Base-by-base conservation (phyloP, 2,797 vertebrate species). In the Bovichtus variegatus region DNA sequence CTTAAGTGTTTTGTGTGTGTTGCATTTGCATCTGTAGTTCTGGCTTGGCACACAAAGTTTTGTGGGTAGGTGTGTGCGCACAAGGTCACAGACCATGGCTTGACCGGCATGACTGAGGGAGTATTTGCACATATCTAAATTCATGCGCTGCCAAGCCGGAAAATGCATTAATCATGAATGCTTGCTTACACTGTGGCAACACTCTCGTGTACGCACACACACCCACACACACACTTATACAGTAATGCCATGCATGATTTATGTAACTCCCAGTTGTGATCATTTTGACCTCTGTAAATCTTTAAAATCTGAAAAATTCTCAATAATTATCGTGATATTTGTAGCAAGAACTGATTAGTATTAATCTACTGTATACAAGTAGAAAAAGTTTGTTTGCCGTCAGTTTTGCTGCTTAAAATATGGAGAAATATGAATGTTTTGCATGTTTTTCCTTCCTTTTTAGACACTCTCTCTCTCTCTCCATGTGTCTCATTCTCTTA, bases 151-250 rank as follows among this genome's bases (percentile, higher is more conserved):
- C 64, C 54, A 54, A 74, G 64, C 72, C 0, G 1, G 19, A 47
- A 38, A 36, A 91, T 92, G 80, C 84, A 89, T 91, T 79, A 88
- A 89, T 85, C 87, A 92, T 90, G 80, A 88, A 54, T 0, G 51
- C 58, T 49, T 74, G 47, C 78, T 67, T 59, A 60, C 44, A 63
- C 66, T 69, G 64, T 70, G 29, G 61, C 23, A 46, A 76, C 64
- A 76, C 63, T 16, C 60, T 34, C 38, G 31, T 16, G n/a, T 21
- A 27, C 5, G 6, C 74, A 55, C 41, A 47, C 59, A 47, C 59
- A 19, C 25, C n/a, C n/a, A 29, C 54, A n/a, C 68, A n/a, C 68
- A 72, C 44, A 69, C 36, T 34, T 11, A 9, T 59, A 71, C 49
- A 43, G 49, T 21, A 70, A 40, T 21, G 31, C 21, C 54, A 76